Base-by-base conservation (phyloP, 2,797 vertebrate genomes). In the Loriculus beryllinus region DNA sequence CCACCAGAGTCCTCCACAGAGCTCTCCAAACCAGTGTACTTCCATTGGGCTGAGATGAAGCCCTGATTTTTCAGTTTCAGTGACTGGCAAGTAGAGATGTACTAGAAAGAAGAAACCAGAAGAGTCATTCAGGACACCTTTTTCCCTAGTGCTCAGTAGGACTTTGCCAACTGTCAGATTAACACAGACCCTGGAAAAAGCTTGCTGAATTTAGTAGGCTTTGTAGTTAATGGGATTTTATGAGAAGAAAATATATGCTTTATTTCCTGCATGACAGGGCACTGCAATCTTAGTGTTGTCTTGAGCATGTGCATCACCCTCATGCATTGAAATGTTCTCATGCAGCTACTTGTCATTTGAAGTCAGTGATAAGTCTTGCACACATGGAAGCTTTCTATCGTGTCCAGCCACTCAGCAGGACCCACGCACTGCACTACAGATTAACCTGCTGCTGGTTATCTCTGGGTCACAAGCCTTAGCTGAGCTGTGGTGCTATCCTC, bases 371-470 rank as follows among this genome's bases (percentile, higher is more conserved):
- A 59, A 86, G 54, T 29, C 67, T 15, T 52, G 63, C 75, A 26
- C 29, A 42, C 2, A 0, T 6, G 51, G 42, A 51, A 72, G 23
- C 14, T 20, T 65, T 57, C 82, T 85, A 39, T 76, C 84, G 6
- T 1, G 12, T 11, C 59, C 78, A 86, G 72, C 48, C 87, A 43
- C 72, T 10, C 72, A 13, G 45, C 45, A 49, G 63, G 57, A 51
- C 40, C 13, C 40, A 45, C 25, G 21, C 31, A 14, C 28, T 35
- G 49, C 26, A 2, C 40, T 25, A 9, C 42, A 70, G 84, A 92
- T 77, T n/a, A 93, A 84, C 89, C 49, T 65, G 63, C 67, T 79
- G 70, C 78, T 51, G 22, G 28, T 76, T 92, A 92, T 94, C 94
- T 85, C 52, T 29, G 74, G 19, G 67, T 82, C 64, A 59, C 47